phyloP scores from a whole-genome alignment of 64 coral and sea anemone species.

The Pocillopora damicornis region DNA sequence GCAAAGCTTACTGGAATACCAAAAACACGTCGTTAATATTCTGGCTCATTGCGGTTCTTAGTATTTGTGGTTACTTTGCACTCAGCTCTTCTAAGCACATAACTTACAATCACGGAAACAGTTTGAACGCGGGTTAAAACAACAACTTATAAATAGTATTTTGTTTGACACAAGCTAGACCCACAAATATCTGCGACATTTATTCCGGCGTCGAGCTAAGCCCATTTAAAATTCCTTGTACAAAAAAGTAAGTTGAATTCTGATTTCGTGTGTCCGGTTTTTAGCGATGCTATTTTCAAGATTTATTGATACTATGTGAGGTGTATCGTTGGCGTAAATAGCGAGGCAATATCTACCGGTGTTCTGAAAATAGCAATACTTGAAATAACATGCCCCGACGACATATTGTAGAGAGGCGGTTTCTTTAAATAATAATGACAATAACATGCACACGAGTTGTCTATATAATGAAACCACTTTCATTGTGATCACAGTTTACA shows the following conservation, averaged over 20 bases:
- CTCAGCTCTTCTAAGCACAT: background rate
- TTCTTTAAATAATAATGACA: slow-evolving; percentile 26
- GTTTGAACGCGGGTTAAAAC: background rate
- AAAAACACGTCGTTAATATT: background rate
- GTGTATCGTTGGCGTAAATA: background rate
- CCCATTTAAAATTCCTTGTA: background rate
- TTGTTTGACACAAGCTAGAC: background rate
- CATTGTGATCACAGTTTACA: background rate
- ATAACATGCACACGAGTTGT: background rate
- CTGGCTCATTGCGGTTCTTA: background rate
- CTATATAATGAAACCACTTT: background rate
- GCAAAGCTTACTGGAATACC: background rate
- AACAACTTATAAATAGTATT: background rate
- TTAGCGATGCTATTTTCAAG: background rate
- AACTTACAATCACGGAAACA: background rate
- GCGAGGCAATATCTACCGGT: background rate
- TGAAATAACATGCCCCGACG: background rate
- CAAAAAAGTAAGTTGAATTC: background rate
- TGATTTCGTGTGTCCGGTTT: background rate
- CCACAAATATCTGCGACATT: no score
- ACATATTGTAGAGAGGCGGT: background rate
- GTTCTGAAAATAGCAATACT: background rate
- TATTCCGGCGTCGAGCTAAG: no score
- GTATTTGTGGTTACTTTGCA: background rate
- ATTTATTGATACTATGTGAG: background rate